These are phyloP conservation scores for Calameuta filiformis DNA, from an alignment of 2,888 invertebrate species.

Conservation along the genomic window DNA sequence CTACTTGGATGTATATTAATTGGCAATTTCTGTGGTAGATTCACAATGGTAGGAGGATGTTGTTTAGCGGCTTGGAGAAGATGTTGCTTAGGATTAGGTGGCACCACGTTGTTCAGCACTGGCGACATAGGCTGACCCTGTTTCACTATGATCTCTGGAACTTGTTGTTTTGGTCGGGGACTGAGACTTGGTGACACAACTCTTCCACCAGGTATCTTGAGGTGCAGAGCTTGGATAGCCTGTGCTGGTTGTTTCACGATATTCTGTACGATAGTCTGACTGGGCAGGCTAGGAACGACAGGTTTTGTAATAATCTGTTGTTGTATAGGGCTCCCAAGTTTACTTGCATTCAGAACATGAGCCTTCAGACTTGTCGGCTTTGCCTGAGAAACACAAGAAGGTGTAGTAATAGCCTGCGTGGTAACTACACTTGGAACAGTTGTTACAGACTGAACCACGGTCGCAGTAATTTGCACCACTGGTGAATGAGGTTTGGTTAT, in stretches of 20 bases:
- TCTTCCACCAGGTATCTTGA: conserved; percentile 53
- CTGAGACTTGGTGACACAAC: conserved; percentile 56
- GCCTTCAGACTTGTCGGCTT: conserved; percentile 73
- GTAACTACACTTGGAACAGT: conserved; percentile 4
- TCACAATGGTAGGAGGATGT: conserved; percentile 56
- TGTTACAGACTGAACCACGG: conserved; percentile 6
- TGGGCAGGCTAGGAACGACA: conserved; percentile 38
- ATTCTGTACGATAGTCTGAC: conserved; percentile 53
- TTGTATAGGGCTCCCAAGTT: conserved; percentile 44
- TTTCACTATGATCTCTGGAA: conserved; percentile 35
- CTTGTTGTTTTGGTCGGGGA: conserved; percentile 47
- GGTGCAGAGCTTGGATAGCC: conserved; percentile 50
- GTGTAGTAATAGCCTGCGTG: conserved; percentile 16
- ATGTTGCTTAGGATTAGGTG: conserved; percentile 61
- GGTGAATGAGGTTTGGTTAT: conserved; percentile 55
- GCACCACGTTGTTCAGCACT: conserved; percentile 53
- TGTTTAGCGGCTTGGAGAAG: conserved; percentile 26
- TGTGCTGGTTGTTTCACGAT: conserved; percentile 55
- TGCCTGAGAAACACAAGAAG: conserved; percentile 31
- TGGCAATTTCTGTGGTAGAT: conserved; percentile 54
- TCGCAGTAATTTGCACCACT: conserved; percentile 36
- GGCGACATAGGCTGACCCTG: conserved; percentile 61
- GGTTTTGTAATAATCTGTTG: conserved; percentile 53
- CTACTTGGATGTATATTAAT: conserved; percentile 49
- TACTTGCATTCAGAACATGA: conserved; percentile 70